Evolutionary conservation across 2,888 invertebrate genomes (phyloP), one percentile per base, ranked within the genome.

Genomic region (Palloptera scutellata): DNA sequence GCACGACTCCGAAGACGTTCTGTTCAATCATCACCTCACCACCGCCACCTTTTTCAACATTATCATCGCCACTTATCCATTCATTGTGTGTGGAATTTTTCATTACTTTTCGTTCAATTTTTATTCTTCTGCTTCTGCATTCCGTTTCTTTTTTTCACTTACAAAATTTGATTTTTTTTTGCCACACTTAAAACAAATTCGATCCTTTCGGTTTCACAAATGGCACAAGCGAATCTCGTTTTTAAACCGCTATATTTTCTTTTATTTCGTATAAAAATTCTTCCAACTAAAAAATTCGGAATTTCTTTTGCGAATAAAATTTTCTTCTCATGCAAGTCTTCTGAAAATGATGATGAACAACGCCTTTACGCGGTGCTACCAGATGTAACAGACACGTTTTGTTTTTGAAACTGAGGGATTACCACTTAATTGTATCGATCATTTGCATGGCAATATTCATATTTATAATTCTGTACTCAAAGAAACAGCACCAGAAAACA

Each of bases 311-410:
- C 69, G 68, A 66, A 71, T 72, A 70, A 74, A 73, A 74, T 76
- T 79, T 77, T 78, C 78, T 78, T 77, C 75, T 77, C 77, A 78
- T 77, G 76, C 76, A 72, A 71, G 61, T 69, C 70, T 70, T 67
- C 70, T 64, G 69, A 77, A 81, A 81, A 81, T 77, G 78, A 79
- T 78, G 80, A 80, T 80, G 81, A 78, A 81, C 80, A 75, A 76
- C 74, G 74, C 76, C 73, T 74, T 76, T 66, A 66, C 2, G 3
- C 30, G 6, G 30, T 30, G 30, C 6, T 30, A 30, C 30, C 30
- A 30, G 30, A 30, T 30, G 30, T 30, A 30, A 6, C 3, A 30
- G 6, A 30, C 2, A 30, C 30, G n/a, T n/a, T n/a, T 30, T 6
- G 30, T 30, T 30, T 30, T 30, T 30, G 30, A 30, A 6, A 2